Base-by-base conservation (phyloP, 2,888 invertebrate genomes). In the Campoplex nolae region DNA sequence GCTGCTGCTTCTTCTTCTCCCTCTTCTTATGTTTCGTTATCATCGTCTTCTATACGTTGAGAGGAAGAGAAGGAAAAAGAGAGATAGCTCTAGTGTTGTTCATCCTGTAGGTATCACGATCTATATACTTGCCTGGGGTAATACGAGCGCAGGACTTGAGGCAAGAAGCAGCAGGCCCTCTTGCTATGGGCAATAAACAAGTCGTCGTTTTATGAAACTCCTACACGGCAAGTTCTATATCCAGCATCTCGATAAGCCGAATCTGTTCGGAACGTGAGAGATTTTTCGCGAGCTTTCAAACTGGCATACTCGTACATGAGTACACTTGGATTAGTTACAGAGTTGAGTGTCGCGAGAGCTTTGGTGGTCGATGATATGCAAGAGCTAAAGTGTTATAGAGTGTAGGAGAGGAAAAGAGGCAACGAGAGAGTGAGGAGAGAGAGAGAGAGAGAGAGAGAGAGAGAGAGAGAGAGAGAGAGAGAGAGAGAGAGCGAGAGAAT, bases 201-300 rank as follows among this genome's bases (percentile, higher is more conserved):
- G 90, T 88, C 87, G 86, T 87, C 89, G 87, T 91, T 90, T 90
- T 88, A 89, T 89, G 87, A 90, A 90, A 90, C 90, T 87, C 84
- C 88, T 54, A 48, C 78, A 38, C 58, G 42, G 70, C 54, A 54
- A 81, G 77, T 70, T 62, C 67, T 76, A 75, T 75, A 84, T 71
- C 56, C 62, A 70, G n/a, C 68, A 42, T 42, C 74, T 51, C 77
- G 89, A 90, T 90, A 89, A 91, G 89, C 83, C 78, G 38, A 81
- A 83, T 84, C 76, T 82, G 79, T 38, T 48, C 62, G 23, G 71
- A 23, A 48, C 58, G 45, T 70, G 70, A 79, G 48, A 54, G 51
- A 77, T 76, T 86, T 82, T 77, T 16, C 74, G n/a, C 77, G n/a
- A 70, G 79, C 68, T 83, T 83, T 78, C 6, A 65, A 23, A 73